A percentile compares a stretch with the other conserved stretches of the same genome.
phyloP scores from a whole-genome alignment of 2,113 vertebrate species.

The Thymallus thymallus region DNA sequence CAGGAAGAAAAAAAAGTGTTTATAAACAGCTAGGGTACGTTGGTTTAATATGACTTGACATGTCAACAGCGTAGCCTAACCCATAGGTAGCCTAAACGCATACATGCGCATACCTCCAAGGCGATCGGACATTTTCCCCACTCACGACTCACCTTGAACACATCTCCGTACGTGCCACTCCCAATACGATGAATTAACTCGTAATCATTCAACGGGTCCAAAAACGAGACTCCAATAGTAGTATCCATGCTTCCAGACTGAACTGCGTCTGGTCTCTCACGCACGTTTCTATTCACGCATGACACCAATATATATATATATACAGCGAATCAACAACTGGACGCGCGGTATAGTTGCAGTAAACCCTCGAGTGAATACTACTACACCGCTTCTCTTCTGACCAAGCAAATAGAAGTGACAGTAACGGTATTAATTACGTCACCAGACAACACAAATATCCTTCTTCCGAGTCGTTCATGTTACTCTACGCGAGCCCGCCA shows the following conservation, averaged over 20 bases:
- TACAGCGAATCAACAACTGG: neutral
- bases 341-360: neutral
- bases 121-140: too few species aligned
- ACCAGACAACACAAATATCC: neutral
- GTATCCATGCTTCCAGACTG: conserved; percentile 59
- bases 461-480: neutral
- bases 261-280: neutral
- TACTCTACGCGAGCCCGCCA: neutral
- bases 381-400: neutral
- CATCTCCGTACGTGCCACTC: conserved; percentile 87
- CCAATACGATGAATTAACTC: conserved; percentile 84
- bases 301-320: neutral
- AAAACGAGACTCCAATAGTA: conserved; percentile 80
- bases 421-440: neutral
- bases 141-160: conserved; percentile 80
- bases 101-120: too few species aligned
- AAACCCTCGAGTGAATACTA: neutral
- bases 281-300: neutral
- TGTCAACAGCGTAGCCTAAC: too few species aligned
- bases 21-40: too few species aligned
- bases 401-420: conserved; percentile 11
- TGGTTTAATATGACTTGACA: too few species aligned
- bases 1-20: too few species aligned
- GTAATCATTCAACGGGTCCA: conserved; percentile 84
- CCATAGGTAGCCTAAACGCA: too few species aligned